These are phyloP conservation scores for Diorhabda elongata DNA, from an alignment of 1,140 invertebrate species.

Conservation along the genomic window DNA sequence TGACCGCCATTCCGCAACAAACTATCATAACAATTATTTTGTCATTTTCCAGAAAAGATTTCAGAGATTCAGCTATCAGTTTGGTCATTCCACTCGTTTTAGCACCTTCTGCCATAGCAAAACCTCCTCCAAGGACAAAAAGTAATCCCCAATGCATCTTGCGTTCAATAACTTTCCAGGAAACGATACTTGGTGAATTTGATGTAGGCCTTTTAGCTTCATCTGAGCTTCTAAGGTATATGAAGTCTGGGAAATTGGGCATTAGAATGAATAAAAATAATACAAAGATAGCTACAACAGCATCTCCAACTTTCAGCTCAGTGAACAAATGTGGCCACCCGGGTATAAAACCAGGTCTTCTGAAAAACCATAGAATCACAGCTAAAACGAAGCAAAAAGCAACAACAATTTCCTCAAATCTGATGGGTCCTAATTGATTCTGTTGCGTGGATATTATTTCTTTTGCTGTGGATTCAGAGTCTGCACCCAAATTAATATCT, in stretches of 20 bases:
- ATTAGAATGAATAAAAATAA: conserved; percentile 76
- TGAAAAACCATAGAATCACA: conserved; percentile 83
- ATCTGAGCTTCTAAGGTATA: conserved; percentile 60
- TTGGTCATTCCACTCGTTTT: conserved; percentile 70
- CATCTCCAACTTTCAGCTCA: conserved; percentile 54
- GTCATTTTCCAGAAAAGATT: conserved; percentile 53
- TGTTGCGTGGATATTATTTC: conserved; percentile 69
- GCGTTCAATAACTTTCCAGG: conserved; percentile 68
- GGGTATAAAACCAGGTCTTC: conserved; percentile 74
- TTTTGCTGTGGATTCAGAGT: conserved; percentile 57
- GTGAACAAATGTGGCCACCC: conserved; percentile 71
- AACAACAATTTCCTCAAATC: conserved; percentile 74
- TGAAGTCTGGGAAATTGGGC: conserved; percentile 70
- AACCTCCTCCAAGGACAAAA: conserved; percentile 69
- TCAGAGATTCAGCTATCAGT: conserved; percentile 64
- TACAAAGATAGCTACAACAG: conserved; percentile 75
- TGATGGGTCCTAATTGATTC: conserved; percentile 69
- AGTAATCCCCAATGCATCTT: conserved; percentile 77
- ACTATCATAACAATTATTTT: conserved; percentile 55
- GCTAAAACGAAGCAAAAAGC: conserved; percentile 72
- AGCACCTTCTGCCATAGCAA: conserved; percentile 80
- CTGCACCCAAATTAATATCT: conserved; percentile 36
- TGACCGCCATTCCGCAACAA: conserved; percentile 52
- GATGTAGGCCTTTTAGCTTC: conserved; percentile 57
- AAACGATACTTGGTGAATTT: conserved; percentile 62